A percentile compares a stretch with the other conserved stretches of the same genome.
These are phyloP conservation scores for Lampris megalopsis DNA, from an alignment of 2,113 vertebrate genomes.

Conservation along the genomic window DNA sequence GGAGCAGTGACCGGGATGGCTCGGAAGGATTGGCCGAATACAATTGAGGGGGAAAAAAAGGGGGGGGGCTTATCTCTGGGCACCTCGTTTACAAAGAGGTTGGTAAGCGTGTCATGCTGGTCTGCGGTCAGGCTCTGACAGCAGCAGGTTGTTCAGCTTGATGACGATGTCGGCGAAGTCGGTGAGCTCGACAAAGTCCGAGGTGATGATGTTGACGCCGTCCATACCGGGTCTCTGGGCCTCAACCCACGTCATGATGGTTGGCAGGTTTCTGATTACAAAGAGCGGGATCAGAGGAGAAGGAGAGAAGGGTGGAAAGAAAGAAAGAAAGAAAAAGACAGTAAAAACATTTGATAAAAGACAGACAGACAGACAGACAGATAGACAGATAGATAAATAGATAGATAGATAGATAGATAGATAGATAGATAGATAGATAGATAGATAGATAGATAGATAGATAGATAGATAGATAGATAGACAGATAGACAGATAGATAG, in stretches of 20 bases:
- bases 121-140: conserved; percentile 68
- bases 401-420: neutral
- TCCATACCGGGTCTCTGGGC: conserved; percentile 90
- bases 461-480: too few relatives aligned
- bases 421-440: neutral
- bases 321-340: too few relatives aligned
- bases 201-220: conserved; percentile 98
- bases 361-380: neutral
- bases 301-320: neutral
- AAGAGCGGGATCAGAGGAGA: conserved; percentile 15
- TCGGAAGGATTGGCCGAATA: too few relatives aligned
- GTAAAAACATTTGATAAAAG: neutral
- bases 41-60: too few relatives aligned
- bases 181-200: conserved; percentile 96
- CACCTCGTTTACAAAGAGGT: too few relatives aligned
- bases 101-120: conserved; percentile 59
- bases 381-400: too few relatives aligned
- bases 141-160: conserved; percentile 88
- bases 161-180: conserved; percentile 97
- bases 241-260: conserved; percentile 95
- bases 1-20: too few relatives aligned
- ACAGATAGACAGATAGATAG: too few relatives aligned
- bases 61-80: too few relatives aligned
- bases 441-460: neutral
- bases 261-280: conserved; percentile 90